Evolutionary conservation across 2,113 vertebrate genomes (phyloP), one percentile per base, ranked within the genome.

Genomic region (Heliornis fulica): DNA sequence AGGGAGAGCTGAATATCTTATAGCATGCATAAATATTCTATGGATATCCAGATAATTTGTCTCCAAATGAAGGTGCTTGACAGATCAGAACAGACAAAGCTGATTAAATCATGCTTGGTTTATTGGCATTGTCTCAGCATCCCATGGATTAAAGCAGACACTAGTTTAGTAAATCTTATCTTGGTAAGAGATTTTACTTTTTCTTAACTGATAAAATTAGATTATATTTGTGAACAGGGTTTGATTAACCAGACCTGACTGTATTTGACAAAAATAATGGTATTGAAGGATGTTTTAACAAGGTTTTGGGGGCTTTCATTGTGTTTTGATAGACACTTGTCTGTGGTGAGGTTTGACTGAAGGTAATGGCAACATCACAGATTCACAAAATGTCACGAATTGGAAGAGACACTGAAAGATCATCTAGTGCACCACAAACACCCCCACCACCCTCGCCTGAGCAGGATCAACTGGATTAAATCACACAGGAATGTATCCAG

Each of bases 171-270:
- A n/a, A n/a, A n/a, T n/a, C n/a, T n/a, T n/a, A n/a, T n/a, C n/a
- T n/a, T n/a, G n/a, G n/a, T n/a, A n/a, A n/a, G n/a, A n/a, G n/a
- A n/a, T 82, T 65, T 97, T 78, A 93, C 89, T 71, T 92, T 95
- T 87, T 95, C 32, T 31, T 77, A 95, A 92, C 34, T 96, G 93
- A 96, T 97, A 96, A 95, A 97, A 97, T 61, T 96, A 84, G 57
- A 94, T 91, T 54, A 94, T 93, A 81, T 91, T 93, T 83, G 71
- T 69, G 95, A 97, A 97, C 41, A 80, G 46, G 41, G 72, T 95
- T 82, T 96, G 94, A 97, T 97, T 81, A 98, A 97, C 87, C 82
- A 96, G 89, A 92, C 38, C 74, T 89, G 95, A 95, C 79, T 96
- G 63, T 80, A 65, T 50, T 93, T 96, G 82, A 91, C 72, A 97